Base-by-base conservation (phyloP, 1,140 invertebrate genomes). In the Drosophila mauritiana region DNA sequence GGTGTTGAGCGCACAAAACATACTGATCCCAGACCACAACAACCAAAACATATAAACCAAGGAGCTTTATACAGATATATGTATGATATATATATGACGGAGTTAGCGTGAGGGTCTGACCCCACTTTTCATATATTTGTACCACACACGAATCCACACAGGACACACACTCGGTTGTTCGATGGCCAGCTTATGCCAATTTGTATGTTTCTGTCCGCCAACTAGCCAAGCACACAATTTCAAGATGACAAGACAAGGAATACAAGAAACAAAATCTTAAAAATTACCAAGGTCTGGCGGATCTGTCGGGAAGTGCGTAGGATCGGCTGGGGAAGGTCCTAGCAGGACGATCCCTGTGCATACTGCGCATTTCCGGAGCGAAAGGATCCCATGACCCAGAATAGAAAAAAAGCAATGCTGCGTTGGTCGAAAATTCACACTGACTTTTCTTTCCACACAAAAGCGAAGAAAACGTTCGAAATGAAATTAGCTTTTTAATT, bases 161-260 rank as follows among this genome's bases (percentile, higher is more conserved):
- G 25, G 17, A 27, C 42, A 12, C 67, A 68, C 40, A 68, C 57
- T 42, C 65, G 56, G 78, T 69, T 69, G 65, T 65, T 65, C 51
- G 78, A 63, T 43, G 57, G 63, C 61, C 46, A 27, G 68, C 55
- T 54, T 22, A 56, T 73, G 27, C 46, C 31, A 34, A 56, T 65
- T 77, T 22, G 82, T 82, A 83, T 79, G 80, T 73, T 80, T 85
- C 72, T 89, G 84, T 70, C 84, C 79, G 81, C 78, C 63, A 63
- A 80, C 83, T 65, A 67, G 84, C 72, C 72, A 49, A 88, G 84
- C 83, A 89, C 83, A 88, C 76, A 88, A 88, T 88, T 88, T 89
- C 76, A 51, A 20, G 8, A 62, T 39, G 55, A 61, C 40, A 34
- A 80, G 80, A 76, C 46, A 54, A 46, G 65, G 56, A 45, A 62